Conservation (phyloP, 2,888 invertebrate genomes). For the Cremastinae sp. region DNA sequence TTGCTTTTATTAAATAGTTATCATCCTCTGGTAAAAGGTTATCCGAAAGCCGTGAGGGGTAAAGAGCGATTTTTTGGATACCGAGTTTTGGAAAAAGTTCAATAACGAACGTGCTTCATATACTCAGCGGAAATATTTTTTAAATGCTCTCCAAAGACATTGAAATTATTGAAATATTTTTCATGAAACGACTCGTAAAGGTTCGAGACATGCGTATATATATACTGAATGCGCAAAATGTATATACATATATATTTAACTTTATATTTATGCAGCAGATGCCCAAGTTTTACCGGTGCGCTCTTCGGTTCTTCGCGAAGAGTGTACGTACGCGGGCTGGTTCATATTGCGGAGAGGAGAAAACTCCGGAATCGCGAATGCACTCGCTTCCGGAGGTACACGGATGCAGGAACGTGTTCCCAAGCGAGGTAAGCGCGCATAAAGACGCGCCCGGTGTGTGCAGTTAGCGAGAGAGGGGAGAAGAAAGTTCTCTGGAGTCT, state of each 20-base stretch:
- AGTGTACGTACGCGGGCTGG: constrained; percentile 31
- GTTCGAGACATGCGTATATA: background rate
- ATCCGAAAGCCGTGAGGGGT: no score
- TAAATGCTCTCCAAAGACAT: no score
- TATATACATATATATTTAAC: constrained; percentile 55
- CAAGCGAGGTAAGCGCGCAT: constrained; percentile 3
- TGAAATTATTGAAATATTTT: no score
- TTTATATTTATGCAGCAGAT: constrained; percentile 50
- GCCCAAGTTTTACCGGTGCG: constrained; percentile 25
- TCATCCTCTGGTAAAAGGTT: no score
- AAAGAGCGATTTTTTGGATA: background rate
- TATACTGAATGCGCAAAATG: constrained; percentile 32
- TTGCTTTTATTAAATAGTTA: no score
- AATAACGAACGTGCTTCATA: background rate
- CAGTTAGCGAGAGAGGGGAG: constrained; percentile 9
- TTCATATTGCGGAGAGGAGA: constrained; percentile 56
- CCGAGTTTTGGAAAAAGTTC: background rate
- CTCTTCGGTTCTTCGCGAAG: background rate
- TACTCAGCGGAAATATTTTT: background rate
- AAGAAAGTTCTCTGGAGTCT: constrained; percentile 29
- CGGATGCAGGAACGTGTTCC: background rate
- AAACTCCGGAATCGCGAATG: constrained; percentile 61
- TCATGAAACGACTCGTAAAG: constrained; percentile 12
- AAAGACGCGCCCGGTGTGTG: background rate
- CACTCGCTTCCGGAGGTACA: constrained; percentile 45